Evolutionary conservation across 2,797 vertebrate species (phyloP).

Genomic region (Sarcophilus harrisii): DNA sequence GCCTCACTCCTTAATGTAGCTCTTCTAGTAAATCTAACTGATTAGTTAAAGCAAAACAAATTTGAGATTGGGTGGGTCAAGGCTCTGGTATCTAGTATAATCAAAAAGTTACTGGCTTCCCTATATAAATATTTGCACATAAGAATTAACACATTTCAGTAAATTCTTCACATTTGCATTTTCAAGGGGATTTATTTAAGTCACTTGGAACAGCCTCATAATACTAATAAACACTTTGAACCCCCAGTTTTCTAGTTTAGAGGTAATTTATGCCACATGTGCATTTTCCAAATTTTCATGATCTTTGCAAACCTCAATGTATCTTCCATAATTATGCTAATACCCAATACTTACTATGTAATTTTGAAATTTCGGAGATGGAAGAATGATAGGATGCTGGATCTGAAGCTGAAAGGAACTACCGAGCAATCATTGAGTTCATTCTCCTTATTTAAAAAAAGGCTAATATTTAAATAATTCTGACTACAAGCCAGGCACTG

Average conservation of each 20-base stretch:
- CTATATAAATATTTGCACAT: background rate
- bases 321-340: background rate
- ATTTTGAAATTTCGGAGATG: background rate
- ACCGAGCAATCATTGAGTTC: background rate
- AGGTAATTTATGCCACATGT: background rate
- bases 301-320: background rate
- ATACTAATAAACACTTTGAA: background rate
- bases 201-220: background rate
- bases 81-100: background rate
- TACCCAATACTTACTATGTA: background rate
- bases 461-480: background rate
- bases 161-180: background rate
- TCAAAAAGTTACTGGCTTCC: background rate
- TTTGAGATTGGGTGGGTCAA: background rate
- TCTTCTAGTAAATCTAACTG: background rate
- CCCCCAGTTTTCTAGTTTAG: background rate
- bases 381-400: background rate
- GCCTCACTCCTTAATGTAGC: background rate
- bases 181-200: background rate
- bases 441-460: background rate
- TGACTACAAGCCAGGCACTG: background rate
- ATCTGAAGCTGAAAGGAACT: background rate
- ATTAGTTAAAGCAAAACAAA: background rate
- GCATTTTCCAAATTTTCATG: background rate
- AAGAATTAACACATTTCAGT: constrained; percentile 2